phyloP scores from a whole-genome alignment of 23 tunicate genomes.

The Halocynthia aurantium region DNA sequence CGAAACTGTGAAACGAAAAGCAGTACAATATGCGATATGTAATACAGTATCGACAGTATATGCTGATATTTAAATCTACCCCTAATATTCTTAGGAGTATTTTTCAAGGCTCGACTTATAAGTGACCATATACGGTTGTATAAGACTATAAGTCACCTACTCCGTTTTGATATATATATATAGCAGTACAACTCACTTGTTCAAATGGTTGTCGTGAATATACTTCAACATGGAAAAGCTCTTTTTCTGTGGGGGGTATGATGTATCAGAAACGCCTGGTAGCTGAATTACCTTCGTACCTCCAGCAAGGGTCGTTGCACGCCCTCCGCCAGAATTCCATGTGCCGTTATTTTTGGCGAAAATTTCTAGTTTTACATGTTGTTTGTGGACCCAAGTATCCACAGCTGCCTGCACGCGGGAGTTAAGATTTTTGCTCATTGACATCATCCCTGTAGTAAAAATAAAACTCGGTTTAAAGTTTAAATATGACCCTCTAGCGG shows the following conservation, averaged over 20 bases:
- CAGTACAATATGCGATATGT: too few species aligned
- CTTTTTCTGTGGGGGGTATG: constrained; percentile 44
- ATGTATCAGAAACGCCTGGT: constrained; percentile 24
- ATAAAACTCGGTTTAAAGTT: background rate
- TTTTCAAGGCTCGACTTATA: too few species aligned
- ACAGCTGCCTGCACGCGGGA: constrained; percentile 15
- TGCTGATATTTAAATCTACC: too few species aligned
- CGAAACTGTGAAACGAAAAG: constrained; percentile 30
- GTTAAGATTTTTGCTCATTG: constrained; percentile 11
- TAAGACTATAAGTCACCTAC: too few species aligned
- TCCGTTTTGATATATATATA: too few species aligned
- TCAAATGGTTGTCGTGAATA: constrained; percentile 30
- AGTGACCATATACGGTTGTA: too few species aligned
- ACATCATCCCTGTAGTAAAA: constrained; percentile 20
- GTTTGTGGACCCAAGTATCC: constrained; percentile 20
- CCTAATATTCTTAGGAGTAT: too few species aligned
- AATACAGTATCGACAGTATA: too few species aligned
- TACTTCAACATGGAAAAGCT: constrained; percentile 35
- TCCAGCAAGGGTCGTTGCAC: background rate
- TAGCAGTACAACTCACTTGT: constrained; percentile 10
- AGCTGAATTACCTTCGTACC: constrained; percentile 18
- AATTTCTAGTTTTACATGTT: constrained; percentile 8
- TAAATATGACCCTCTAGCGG: background rate
- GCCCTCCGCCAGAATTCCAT: background rate
- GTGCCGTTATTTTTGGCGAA: constrained; percentile 24